Evolutionary conservation across 2,797 vertebrate species (phyloP), one percentile per base, ranked within the genome.

Genomic region (Salarias fasciatus): DNA sequence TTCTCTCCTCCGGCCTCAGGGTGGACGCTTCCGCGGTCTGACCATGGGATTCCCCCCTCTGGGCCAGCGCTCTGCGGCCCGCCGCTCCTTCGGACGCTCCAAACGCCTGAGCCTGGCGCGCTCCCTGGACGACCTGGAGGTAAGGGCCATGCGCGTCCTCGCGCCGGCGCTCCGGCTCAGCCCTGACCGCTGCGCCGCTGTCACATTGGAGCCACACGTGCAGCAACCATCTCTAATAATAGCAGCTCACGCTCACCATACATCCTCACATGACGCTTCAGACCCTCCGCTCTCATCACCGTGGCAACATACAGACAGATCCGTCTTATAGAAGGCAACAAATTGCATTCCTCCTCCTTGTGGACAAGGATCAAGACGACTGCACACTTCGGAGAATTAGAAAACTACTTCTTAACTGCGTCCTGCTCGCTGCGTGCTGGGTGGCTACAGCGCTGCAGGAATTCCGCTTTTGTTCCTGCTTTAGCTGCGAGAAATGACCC

Each of bases 51-150:
- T 96, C 76, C 89, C 90, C 47, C 93, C 93, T 46, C 88, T 93
- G 6, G 72, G 93, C 4, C 95, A 94, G 0, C 96, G 95, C 49
- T 90, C 94, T 5, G 92, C 95, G 3, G 91, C 90, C 43, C 91
- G 96, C 29, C 93, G 97, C 69, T 96, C 96, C 0, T 96, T 95
- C 36, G 94, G 96, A 70, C 94, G 96, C 63, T 95, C 95, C 5
- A 96, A 95, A 79, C 92, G 95, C 43, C 94, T 95, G 52, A 98
- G 97, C 63, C 83, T 97, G 85, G 96, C 97, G 2, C 95, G 96
- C 40, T 99, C 97, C 4, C 93, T 99, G 53, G 97, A 99, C 37
- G 94, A 99, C 82, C 92, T 99, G 9, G 96, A 98, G 95, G 97
- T 99, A 94, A n/a, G 56, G 59, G 29, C 30, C 6, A 0, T 14